These are phyloP conservation scores for Gnatocerus cornutus DNA, from an alignment of 2,888 invertebrate species.

Conservation along the genomic window DNA sequence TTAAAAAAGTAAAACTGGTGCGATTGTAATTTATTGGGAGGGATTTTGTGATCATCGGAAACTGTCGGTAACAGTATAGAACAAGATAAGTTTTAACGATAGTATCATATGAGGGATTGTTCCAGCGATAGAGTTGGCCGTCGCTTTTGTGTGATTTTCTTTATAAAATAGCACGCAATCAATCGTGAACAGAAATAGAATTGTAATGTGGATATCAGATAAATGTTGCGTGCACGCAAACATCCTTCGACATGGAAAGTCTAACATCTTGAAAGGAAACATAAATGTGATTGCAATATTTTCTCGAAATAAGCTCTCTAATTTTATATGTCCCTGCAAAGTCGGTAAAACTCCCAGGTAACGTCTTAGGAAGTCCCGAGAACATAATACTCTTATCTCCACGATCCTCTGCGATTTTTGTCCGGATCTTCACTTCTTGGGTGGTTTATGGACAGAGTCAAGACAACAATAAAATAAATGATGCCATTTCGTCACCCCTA, in stretches of 20 bases:
- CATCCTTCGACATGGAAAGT: constrained; percentile 7
- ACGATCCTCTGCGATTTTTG: constrained; percentile 10
- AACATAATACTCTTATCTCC: constrained; percentile 31
- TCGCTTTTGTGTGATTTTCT: not conserved
- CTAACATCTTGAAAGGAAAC: not conserved
- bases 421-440: not conserved
- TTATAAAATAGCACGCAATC: constrained; percentile 22
- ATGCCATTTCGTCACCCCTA: constrained; percentile 7
- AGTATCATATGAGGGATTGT: constrained; percentile 16
- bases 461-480: constrained; percentile 24
- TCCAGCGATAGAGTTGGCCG: constrained; percentile 4
- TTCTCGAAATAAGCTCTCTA: constrained; percentile 11
- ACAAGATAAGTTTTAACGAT: constrained; percentile 31
- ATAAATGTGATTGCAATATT: not conserved
- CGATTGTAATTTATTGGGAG: constrained; percentile 56
- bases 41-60: constrained; percentile 3
- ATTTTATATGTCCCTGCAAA: constrained; percentile 15
- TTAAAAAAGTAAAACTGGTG: constrained; percentile 17
- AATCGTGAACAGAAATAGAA: constrained; percentile 20
- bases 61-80: too few relatives aligned
- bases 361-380: constrained; percentile 17
- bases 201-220: not conserved
- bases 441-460: constrained; percentile 13
- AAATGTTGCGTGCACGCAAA: constrained; percentile 15
- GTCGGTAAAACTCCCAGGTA: constrained; percentile 11